Percentiles rank a stretch among this genome's conserved stretches.
Evolutionary conservation across 2,888 invertebrate genomes (phyloP).

Genomic region (Plemyria rubiginata): DNA sequence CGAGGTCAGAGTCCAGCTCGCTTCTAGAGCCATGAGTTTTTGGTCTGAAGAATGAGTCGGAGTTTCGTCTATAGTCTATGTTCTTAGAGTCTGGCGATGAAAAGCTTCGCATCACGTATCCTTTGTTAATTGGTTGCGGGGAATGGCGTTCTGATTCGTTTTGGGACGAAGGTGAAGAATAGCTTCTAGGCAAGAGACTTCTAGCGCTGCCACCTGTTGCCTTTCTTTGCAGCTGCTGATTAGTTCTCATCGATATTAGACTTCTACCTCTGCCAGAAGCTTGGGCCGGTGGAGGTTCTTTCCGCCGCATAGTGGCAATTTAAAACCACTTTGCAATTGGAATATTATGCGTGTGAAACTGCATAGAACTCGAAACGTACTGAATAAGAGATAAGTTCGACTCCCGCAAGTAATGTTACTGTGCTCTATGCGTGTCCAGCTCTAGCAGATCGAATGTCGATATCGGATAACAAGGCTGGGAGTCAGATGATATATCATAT

Average conservation of each 20-base stretch:
- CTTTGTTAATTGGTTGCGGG: constrained; percentile 50
- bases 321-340: constrained; percentile 31
- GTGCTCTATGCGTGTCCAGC: constrained; percentile 70
- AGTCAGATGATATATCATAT: constrained; percentile 78
- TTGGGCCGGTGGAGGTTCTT: constrained; percentile 59
- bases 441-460: constrained; percentile 68
- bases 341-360: constrained; percentile 59
- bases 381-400: constrained; percentile 57
- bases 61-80: constrained; percentile 62
- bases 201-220: constrained; percentile 56
- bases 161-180: constrained; percentile 70
- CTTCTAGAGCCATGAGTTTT: constrained; percentile 68
- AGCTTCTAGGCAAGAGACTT: constrained; percentile 72
- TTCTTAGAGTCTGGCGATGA: constrained; percentile 74
- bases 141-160: constrained; percentile 54
- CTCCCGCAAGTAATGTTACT: constrained; percentile 63
- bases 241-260: constrained; percentile 70
- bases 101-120: constrained; percentile 70
- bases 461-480: constrained; percentile 76
- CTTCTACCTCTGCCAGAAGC: constrained; percentile 64
- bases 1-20: constrained; percentile 75
- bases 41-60: constrained; percentile 69
- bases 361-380: constrained; percentile 57
- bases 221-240: constrained; percentile 71
- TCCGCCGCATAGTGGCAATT: constrained; percentile 64